Evolutionary conservation across 1,140 invertebrate species (phyloP).

Genomic region (Diprion similis): DNA sequence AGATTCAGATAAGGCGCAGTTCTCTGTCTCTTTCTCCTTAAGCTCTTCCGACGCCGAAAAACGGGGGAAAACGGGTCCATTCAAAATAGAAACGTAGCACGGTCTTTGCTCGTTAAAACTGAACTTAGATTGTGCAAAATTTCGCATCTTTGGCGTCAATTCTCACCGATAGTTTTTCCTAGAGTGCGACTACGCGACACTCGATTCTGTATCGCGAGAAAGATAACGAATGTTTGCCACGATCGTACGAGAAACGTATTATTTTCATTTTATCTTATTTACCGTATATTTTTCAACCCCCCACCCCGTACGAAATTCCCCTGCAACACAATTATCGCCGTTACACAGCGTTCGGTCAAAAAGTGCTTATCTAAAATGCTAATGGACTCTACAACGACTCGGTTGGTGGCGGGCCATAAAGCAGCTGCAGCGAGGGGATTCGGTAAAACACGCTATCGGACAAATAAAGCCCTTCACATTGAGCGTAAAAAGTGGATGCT

Average conservation of each 20-base stretch:
- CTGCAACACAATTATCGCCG: background rate
- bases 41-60: background rate
- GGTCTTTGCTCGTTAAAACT: too few species aligned
- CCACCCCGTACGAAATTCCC: background rate
- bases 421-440: background rate
- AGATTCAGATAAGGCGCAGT: background rate
- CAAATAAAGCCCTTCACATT: background rate
- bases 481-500: background rate
- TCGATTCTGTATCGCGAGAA: too few species aligned
- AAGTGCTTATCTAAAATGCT: slow-evolving; percentile 2
- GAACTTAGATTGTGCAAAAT: too few species aligned
- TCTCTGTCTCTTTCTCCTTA: too few species aligned
- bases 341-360: background rate
- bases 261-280: too few species aligned
- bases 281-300: too few species aligned
- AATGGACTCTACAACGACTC: slow-evolving; percentile 1
- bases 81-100: too few species aligned
- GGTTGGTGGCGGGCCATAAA: background rate
- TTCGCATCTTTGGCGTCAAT: too few species aligned
- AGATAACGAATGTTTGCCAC: too few species aligned
- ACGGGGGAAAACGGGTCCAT: background rate
- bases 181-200: too few species aligned
- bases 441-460: background rate
- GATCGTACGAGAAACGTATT: too few species aligned
- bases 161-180: too few species aligned